Conservation (phyloP, 1,140 invertebrate genomes). For the Drosophila lowei region DNA sequence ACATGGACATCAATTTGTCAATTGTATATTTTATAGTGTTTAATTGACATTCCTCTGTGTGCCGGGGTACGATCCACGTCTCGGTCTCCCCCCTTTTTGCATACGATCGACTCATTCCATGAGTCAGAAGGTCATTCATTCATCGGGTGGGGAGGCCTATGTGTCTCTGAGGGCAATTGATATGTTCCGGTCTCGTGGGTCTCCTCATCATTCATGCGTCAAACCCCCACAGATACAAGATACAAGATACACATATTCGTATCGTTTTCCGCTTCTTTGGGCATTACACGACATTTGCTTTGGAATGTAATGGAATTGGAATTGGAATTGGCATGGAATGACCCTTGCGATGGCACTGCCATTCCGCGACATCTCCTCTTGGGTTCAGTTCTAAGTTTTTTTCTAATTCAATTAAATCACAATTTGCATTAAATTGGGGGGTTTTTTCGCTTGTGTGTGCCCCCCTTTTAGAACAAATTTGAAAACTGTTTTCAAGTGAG, state of each 20-base stretch:
- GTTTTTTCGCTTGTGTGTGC: slow-evolving; percentile 11
- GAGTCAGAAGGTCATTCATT: slow-evolving; percentile 61
- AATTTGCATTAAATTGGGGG: slow-evolving; percentile 36
- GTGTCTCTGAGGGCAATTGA: slow-evolving; percentile 55
- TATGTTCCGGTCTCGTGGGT: slow-evolving; percentile 69
- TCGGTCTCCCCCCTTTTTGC: neutral
- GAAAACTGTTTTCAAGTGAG: slow-evolving; percentile 47
- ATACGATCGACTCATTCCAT: slow-evolving; percentile 17
- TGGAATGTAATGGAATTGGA: too few relatives aligned
- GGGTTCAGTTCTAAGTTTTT: slow-evolving; percentile 19
- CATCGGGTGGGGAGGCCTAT: neutral
- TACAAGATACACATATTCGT: slow-evolving; percentile 10
- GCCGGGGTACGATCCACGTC: slow-evolving; percentile 22
- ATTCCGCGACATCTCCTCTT: slow-evolving; percentile 36
- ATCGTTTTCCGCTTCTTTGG: slow-evolving; percentile 10
- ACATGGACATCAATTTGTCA: slow-evolving; percentile 47
- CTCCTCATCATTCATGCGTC: slow-evolving; percentile 49
- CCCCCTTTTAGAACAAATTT: slow-evolving; percentile 23
- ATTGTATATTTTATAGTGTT: slow-evolving; percentile 55
- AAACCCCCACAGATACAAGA: slow-evolving; percentile 36
- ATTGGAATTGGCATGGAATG: slow-evolving; percentile 5
- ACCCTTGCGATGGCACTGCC: slow-evolving; percentile 11
- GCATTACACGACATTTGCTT: slow-evolving; percentile 9
- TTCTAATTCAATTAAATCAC: slow-evolving; percentile 64
- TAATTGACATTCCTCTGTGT: slow-evolving; percentile 50